Conservation (phyloP, 1,140 invertebrate species). For the Achroia grisella region DNA sequence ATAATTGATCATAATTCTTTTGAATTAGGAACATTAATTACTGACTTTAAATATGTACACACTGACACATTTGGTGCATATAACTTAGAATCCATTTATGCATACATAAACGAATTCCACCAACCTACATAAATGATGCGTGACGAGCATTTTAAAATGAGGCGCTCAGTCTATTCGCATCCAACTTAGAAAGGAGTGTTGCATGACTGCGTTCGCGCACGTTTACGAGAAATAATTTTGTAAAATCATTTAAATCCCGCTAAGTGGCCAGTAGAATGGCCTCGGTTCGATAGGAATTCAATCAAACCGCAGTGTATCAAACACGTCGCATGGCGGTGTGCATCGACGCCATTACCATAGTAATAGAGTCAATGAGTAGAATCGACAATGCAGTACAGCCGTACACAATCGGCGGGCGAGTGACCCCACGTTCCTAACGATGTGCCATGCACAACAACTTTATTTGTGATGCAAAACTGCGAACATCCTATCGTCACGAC, state of each 20-base stretch:
- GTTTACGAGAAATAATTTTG: constrained; percentile 16
- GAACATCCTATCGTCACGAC: constrained; percentile 40
- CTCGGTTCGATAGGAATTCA: constrained; percentile 27
- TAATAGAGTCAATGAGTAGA: constrained; percentile 21
- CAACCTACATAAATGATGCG: no score
- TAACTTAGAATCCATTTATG: no score
- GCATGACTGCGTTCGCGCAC: constrained; percentile 22
- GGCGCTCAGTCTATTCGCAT: neutral
- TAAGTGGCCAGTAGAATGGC: constrained; percentile 11
- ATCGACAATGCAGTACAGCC: constrained; percentile 21
- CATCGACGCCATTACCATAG: constrained; percentile 7
- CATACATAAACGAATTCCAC: neutral
- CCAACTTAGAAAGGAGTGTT: constrained; percentile 16
- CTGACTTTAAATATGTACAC: no score
- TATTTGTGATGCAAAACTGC: constrained; percentile 56
- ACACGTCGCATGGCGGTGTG: constrained; percentile 11
- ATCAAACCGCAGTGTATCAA: constrained; percentile 22
- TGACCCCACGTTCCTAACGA: constrained; percentile 16
- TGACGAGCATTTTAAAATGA: no score
- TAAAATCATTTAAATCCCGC: constrained; percentile 16
- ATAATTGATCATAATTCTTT: no score
- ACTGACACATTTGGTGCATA: no score
- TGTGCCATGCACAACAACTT: constrained; percentile 12
- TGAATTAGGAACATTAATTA: no score
- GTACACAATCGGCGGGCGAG: neutral